These are phyloP conservation scores for Manacus vitellinus DNA, from an alignment of 2,113 vertebrate genomes.

Conservation along the genomic window DNA sequence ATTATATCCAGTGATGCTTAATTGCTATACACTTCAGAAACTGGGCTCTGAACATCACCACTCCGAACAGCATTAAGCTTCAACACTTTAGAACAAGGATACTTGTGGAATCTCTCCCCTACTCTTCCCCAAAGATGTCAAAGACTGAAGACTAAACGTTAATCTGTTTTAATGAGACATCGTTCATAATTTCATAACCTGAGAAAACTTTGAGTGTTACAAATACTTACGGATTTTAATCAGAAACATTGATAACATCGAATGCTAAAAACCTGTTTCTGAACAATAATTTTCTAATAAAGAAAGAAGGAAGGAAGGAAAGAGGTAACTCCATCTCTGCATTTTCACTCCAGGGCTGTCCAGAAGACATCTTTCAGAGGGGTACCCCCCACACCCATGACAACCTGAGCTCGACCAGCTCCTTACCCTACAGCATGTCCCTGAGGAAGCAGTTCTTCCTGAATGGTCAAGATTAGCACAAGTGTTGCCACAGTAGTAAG, in stretches of 20 bases:
- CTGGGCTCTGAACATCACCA: not conserved
- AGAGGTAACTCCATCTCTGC: not conserved
- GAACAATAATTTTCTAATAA: not conserved
- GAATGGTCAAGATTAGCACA: not conserved
- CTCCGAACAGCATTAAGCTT: not conserved
- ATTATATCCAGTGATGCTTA: not conserved
- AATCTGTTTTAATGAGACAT: not conserved
- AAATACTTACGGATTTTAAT: not conserved
- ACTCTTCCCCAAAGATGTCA: not conserved
- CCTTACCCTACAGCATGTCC: not conserved
- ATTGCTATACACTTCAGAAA: not conserved
- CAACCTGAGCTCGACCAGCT: not conserved
- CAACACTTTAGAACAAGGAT: not conserved
- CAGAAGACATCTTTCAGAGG: not conserved
- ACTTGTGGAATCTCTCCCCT: not conserved
- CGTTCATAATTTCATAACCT: not conserved
- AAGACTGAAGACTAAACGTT: not conserved
- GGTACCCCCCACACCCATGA: not conserved
- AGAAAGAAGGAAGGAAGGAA: not conserved
- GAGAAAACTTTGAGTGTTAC: not conserved
- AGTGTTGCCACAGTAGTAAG: not conserved
- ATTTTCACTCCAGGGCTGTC: not conserved
- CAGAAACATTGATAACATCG: not conserved
- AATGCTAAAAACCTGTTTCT: not conserved
- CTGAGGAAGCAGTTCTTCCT: constrained; percentile 11